phyloP scores from a whole-genome alignment of 2,888 invertebrate genomes.

The Drosophila testacea region DNA sequence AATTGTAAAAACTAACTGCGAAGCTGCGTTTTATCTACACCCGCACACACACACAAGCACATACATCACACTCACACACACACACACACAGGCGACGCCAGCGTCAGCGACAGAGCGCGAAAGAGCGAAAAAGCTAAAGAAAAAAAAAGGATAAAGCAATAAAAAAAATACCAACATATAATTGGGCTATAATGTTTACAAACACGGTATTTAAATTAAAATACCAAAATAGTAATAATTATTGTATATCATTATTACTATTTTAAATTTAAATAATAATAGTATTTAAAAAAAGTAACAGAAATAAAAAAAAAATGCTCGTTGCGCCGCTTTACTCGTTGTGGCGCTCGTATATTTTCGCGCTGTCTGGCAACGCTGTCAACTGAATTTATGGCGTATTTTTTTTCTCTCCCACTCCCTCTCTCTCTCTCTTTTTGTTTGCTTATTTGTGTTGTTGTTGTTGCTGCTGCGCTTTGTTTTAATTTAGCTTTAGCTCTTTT shows the following conservation, averaged over 20 bases:
- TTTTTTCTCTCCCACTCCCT: not conserved
- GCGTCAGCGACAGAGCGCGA: conserved; percentile 38
- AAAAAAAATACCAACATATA: not conserved
- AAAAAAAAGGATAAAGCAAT: not conserved
- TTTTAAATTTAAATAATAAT: too few relatives aligned
- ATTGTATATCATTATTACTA: too few relatives aligned
- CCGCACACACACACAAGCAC: conserved; percentile 19
- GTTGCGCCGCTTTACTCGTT: conserved; percentile 48
- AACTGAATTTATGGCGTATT: conserved; percentile 9
- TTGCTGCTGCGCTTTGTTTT: conserved; percentile 1
- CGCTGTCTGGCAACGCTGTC: conserved; percentile 50
- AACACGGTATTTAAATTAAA: too few relatives aligned
- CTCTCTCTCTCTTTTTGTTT: not conserved
- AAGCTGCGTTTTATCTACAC: conserved; percentile 53
- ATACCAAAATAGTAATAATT: too few relatives aligned
- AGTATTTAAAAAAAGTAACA: not conserved
- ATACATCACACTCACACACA: conserved; percentile 10
- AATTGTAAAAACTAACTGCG: conserved; percentile 12
- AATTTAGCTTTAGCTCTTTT: not conserved
- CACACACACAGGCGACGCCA: conserved; percentile 7
- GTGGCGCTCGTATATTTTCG: not conserved
- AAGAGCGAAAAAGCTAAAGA: conserved; percentile 1
- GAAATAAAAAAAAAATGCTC: conserved; percentile 19
- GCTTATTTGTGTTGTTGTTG: not conserved
- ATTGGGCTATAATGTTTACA: not conserved